Evolutionary conservation across 2,113 vertebrate species (phyloP).

Genomic region (Salvelinus sp.): DNA sequence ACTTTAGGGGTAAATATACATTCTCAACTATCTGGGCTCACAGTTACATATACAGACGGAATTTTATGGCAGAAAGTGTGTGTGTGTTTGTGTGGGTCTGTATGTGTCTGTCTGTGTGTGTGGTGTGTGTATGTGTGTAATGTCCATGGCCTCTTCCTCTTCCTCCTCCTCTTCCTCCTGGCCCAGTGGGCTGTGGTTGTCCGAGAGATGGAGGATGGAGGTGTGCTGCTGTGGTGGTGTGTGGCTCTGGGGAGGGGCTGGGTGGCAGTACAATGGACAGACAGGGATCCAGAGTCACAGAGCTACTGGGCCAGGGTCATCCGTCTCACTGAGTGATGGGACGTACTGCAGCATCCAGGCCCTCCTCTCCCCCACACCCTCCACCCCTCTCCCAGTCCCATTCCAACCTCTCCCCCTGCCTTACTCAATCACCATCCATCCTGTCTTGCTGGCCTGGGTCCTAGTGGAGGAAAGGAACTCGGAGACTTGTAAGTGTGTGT

Average conservation of each 20-base stretch:
- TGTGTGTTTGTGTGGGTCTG: neutral
- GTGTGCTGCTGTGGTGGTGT: neutral
- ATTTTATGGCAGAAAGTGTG: neutral
- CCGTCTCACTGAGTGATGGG: constrained; percentile 8
- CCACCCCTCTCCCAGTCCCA: neutral
- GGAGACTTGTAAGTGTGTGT: neutral
- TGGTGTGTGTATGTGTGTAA: constrained; percentile 16
- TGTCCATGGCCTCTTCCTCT: constrained; percentile 16
- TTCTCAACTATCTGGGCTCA: too few relatives aligned
- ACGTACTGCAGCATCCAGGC: neutral
- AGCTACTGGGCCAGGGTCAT: neutral
- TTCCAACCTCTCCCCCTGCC: neutral
- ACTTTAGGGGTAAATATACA: too few relatives aligned
- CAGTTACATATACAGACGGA: neutral
- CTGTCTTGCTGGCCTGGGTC: too few relatives aligned
- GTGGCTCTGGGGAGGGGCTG: too few relatives aligned
- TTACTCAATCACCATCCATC: neutral
- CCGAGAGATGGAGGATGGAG: neutral
- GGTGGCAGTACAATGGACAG: neutral
- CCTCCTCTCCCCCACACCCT: neutral
- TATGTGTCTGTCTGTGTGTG: neutral
- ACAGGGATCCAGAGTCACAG: neutral
- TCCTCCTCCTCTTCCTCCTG: neutral
- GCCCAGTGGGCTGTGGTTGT: constrained; percentile 4
- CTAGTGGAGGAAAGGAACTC: too few relatives aligned